Evolutionary conservation across 2,888 invertebrate species (phyloP).

Genomic region (Eupithecia subfuscata): DNA sequence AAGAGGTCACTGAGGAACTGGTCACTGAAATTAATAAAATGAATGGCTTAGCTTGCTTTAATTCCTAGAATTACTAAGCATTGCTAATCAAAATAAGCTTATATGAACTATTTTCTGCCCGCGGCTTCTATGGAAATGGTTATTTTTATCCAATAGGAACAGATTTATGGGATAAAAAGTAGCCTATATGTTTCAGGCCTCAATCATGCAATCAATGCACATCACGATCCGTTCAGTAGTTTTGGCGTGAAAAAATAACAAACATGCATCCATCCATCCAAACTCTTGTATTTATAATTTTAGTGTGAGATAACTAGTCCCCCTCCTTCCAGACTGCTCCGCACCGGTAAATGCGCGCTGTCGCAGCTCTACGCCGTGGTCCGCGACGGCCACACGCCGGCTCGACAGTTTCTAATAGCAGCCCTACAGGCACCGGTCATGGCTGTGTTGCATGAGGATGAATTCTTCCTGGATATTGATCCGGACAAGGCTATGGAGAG

Average conservation of each 20-base stretch:
- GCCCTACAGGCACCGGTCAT: constrained; percentile 96
- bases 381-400: constrained; percentile 94
- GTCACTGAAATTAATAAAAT: too few species aligned
- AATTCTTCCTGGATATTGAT: constrained; percentile 96
- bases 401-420: constrained; percentile 96
- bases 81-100: too few species aligned
- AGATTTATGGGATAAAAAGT: too few species aligned
- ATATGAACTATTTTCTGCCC: too few species aligned
- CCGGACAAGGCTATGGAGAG: constrained; percentile 92
- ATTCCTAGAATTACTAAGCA: too few species aligned
- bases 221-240: background rate
- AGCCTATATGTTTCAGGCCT: too few species aligned
- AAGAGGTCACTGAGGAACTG: too few species aligned
- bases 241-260: background rate
- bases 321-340: constrained; percentile 85
- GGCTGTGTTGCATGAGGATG: constrained; percentile 94
- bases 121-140: too few species aligned
- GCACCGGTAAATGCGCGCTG: constrained; percentile 94
- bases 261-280: background rate
- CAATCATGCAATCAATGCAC: too few species aligned
- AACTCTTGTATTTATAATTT: background rate
- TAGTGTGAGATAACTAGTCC: background rate
- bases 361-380: constrained; percentile 93
- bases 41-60: too few species aligned
- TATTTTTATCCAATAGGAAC: too few species aligned